Conservation (phyloP, 2,888 invertebrate genomes). For the Ptychoptera contaminata region DNA sequence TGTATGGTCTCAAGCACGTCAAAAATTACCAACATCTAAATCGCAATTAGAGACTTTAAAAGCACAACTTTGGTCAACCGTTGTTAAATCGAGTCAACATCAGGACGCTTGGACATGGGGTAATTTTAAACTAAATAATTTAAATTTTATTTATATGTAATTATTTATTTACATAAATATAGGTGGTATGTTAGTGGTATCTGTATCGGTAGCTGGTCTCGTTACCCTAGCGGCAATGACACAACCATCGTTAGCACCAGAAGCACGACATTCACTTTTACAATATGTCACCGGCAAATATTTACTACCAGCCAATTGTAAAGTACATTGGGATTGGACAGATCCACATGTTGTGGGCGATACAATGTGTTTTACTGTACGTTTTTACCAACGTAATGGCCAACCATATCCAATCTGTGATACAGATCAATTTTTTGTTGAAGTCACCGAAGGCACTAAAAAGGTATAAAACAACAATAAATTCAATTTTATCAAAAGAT, state of each 20-base stretch:
- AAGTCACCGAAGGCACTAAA: constrained; percentile 71
- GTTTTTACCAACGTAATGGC: constrained; percentile 85
- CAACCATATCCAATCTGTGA: constrained; percentile 90
- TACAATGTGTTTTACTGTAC: constrained; percentile 79
- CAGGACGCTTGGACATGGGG: constrained; percentile 87
- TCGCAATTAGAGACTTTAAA: constrained; percentile 62
- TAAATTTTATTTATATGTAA: no score
- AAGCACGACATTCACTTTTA: constrained; percentile 74
- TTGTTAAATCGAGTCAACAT: constrained; percentile 70
- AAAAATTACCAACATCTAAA: constrained; percentile 68
- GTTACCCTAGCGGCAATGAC: constrained; percentile 84
- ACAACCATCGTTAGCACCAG: constrained; percentile 76
- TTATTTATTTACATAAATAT: no score
- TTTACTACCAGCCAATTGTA: constrained; percentile 73
- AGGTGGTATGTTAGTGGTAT: constrained; percentile 73
- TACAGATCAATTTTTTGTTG: constrained; percentile 76
- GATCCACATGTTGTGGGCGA: constrained; percentile 81
- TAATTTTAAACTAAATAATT: no score
- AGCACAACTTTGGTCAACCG: constrained; percentile 70
- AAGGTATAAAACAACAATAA: constrained; percentile 34
- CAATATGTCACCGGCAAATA: constrained; percentile 89
- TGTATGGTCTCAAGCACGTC: constrained; percentile 64
- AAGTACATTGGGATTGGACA: constrained; percentile 71
- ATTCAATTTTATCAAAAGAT: background rate
- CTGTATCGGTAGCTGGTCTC: constrained; percentile 74